These are phyloP conservation scores for Bombyx mandarina DNA, from an alignment of 1,140 invertebrate genomes.

Conservation along the genomic window DNA sequence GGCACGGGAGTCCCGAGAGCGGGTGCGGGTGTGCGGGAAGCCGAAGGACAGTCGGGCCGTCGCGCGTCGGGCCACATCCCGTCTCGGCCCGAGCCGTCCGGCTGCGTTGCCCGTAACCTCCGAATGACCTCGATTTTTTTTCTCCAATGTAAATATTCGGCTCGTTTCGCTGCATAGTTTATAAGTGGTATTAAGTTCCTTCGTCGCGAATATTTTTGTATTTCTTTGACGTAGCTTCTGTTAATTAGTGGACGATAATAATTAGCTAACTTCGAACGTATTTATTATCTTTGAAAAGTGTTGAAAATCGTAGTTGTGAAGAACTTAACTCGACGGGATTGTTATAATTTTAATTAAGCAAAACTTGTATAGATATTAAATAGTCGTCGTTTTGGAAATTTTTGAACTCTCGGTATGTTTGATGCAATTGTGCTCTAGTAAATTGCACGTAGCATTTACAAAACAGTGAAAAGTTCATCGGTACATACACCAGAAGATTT, in stretches of 20 bases:
- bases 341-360: too few species aligned
- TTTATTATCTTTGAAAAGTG: constrained; percentile 36
- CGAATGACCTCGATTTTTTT: constrained; percentile 69
- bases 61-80: constrained; percentile 59
- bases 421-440: constrained; percentile 27
- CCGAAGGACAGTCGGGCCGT: constrained; percentile 36
- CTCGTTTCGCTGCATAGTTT: constrained; percentile 66
- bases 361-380: constrained; percentile 17
- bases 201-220: constrained; percentile 43
- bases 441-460: constrained; percentile 22
- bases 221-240: constrained; percentile 21
- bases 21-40: constrained; percentile 26
- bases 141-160: constrained; percentile 70
- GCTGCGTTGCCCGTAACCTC: constrained; percentile 70
- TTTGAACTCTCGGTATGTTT: constrained; percentile 36
- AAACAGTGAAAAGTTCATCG: constrained; percentile 1
- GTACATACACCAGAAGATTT: constrained; percentile 29
- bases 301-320: constrained; percentile 41
- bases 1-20: constrained; percentile 23
- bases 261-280: constrained; percentile 33
- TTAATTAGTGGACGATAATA: constrained; percentile 40
- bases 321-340: constrained; percentile 23
- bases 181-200: constrained; percentile 70
- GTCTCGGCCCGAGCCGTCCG: constrained; percentile 64
- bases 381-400: constrained; percentile 30